A percentile compares a stretch with the other conserved stretches of the same genome.
phyloP scores from a whole-genome alignment of 2,113 vertebrate species.

The Perca fluviatilis region DNA sequence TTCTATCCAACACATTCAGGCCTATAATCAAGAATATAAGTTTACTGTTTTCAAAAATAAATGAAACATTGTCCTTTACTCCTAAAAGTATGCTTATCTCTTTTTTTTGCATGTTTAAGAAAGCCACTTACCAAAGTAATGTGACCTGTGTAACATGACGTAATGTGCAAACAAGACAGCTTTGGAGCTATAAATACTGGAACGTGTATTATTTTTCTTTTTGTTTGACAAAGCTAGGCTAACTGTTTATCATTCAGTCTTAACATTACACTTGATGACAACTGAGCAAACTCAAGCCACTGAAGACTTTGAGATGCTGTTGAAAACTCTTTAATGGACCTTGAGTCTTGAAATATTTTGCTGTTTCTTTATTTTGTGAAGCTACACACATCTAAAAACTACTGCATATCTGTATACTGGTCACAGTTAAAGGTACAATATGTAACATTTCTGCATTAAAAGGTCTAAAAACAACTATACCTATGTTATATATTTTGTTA shows the following conservation, averaged over 20 bases:
- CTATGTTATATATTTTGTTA: too few species aligned
- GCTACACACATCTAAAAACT: not conserved
- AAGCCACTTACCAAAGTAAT: not conserved
- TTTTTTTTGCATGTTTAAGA: not conserved
- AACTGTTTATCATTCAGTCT: not conserved
- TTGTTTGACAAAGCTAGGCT: not conserved
- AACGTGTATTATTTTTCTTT: not conserved
- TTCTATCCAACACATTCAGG: not conserved
- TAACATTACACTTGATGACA: not conserved
- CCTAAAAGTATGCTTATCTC: not conserved
- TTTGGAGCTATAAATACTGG: not conserved
- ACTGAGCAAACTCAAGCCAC: not conserved
- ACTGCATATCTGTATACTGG: not conserved
- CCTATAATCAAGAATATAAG: not conserved
- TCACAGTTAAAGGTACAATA: not conserved
- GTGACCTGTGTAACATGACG: not conserved
- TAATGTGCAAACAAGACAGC: not conserved
- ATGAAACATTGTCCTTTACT: not conserved
- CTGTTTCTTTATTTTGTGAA: not conserved
- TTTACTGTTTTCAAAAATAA: not conserved
- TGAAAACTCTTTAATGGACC: not conserved
- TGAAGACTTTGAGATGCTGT: not conserved
- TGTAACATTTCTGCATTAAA: too few species aligned
- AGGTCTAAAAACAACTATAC: too few species aligned
- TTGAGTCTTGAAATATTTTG: not conserved